Base-by-base conservation (phyloP, 2,797 vertebrate genomes). In the Numenius phaeopus region DNA sequence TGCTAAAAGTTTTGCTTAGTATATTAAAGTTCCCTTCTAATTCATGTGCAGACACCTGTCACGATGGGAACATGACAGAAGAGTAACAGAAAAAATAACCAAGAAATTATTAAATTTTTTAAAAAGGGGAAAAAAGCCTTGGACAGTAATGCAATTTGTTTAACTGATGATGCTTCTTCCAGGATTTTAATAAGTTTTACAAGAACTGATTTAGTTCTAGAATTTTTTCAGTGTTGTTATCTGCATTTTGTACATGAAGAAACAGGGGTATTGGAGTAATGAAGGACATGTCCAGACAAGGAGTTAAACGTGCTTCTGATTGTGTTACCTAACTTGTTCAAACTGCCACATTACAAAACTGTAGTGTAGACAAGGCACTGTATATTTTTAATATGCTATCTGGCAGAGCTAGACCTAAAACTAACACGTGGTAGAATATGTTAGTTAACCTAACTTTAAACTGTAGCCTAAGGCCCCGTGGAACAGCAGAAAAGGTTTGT, bases 271-370 rank as follows among this genome's bases (percentile, higher is more conserved):
- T 52, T 62, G 64, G 69, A 92, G 82, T 87, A 91, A 94, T 21
- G 80, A 89, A 91, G 78, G 64, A 70, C 93, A 87, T 72, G 94
- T 93, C 90, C 90, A 93, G 93, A 90, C 97, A 96, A 71, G 75
- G 50, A 84, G 44, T 83, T 92, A 80, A 93, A 87, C 8, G 2
- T 55, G 57, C 64, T 79, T 91, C 87, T 90, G 81, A 92, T 65
- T 70, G 81, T 69, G 65, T 94, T 96, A 96, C 94, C 88, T 85
- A 97, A 97, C 86, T 84, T 77, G 39, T 71, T 95, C 87, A 83
- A 94, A 97, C 88, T 91, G 84, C 72, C 76, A 89, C 67, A 67
- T 89, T 89, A 89, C 71, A 90, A 93, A 96, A 93, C 70, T 57
- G 44, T 58, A 85, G 71, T 10, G 46, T 19, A 80, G 87, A 82